Conservation (phyloP, 2,113 vertebrate genomes). For the Tachycineta bicolor region DNA sequence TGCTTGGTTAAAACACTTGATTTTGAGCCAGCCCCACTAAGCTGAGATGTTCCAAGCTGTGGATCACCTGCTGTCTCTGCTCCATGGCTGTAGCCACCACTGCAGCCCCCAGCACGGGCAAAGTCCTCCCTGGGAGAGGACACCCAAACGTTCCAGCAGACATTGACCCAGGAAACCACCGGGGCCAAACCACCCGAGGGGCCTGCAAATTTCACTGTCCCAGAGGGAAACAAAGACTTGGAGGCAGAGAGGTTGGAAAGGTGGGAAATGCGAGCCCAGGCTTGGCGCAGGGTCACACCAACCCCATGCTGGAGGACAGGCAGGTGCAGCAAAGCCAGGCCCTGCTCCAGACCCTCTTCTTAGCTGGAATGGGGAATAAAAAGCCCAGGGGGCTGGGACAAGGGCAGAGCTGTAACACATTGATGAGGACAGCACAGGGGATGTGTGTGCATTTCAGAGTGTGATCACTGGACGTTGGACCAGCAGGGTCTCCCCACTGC, state of each 20-base stretch:
- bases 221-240: not conserved
- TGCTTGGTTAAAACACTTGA: not conserved
- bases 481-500: accelerated
- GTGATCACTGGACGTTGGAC: no score
- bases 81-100: not conserved
- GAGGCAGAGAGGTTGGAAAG: not conserved
- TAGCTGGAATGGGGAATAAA: not conserved
- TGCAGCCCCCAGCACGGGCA: accelerated
- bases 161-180: not conserved
- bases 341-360: not conserved
- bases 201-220: not conserved
- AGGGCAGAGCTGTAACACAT: not conserved
- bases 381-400: not conserved
- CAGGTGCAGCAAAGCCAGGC: not conserved
- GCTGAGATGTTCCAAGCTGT: not conserved
- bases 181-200: not conserved
- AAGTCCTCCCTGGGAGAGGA: not conserved
- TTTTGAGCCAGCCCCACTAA: not conserved
- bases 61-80: not conserved
- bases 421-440: not conserved
- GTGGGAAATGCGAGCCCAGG: not conserved
- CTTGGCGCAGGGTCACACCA: not conserved
- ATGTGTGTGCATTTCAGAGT: not conserved
- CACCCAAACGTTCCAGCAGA: not conserved
- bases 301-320: not conserved